A percentile compares a stretch with the other conserved stretches of the same genome.
Evolutionary conservation across 2,888 invertebrate genomes (phyloP).

Genomic region (Auanema freiburgensis): DNA sequence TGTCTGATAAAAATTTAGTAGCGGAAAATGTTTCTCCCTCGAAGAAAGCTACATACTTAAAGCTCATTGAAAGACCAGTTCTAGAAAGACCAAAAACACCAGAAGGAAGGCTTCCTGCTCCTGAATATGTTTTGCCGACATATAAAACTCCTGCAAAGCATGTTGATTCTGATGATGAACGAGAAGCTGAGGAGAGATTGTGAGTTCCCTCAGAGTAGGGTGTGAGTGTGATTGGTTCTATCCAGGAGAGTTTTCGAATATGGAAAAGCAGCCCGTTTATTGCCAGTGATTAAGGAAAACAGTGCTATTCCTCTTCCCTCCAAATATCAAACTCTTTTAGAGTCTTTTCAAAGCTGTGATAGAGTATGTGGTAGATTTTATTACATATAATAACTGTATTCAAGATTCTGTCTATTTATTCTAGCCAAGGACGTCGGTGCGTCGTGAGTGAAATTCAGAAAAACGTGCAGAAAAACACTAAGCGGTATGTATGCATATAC

Average conservation of each 20-base stretch:
- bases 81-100: neutral
- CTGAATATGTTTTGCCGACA: constrained; percentile 14
- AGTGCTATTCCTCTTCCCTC: constrained; percentile 3
- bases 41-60: no score
- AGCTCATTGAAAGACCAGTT: neutral
- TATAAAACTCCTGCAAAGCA: constrained; percentile 14
- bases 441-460: constrained; percentile 12
- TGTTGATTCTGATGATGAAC: constrained; percentile 3
- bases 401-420: constrained; percentile 19
- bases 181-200: constrained; percentile 3
- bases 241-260: neutral
- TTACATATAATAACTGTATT: neutral
- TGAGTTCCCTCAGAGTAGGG: neutral
- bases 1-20: no score
- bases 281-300: constrained; percentile 7
- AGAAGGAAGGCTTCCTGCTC: neutral
- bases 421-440: constrained; percentile 13
- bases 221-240: neutral
- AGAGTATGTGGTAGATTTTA: constrained; percentile 4
- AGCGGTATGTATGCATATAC: constrained; percentile 5
- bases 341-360: constrained; percentile 16
- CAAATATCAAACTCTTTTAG: constrained; percentile 13
- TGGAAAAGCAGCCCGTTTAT: constrained; percentile 5
- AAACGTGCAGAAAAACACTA: constrained; percentile 14
- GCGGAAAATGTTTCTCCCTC: no score